Evolutionary conservation across 2,888 invertebrate genomes (phyloP), one percentile per base, ranked within the genome.

Genomic region (Dastarcus helophoroides): DNA sequence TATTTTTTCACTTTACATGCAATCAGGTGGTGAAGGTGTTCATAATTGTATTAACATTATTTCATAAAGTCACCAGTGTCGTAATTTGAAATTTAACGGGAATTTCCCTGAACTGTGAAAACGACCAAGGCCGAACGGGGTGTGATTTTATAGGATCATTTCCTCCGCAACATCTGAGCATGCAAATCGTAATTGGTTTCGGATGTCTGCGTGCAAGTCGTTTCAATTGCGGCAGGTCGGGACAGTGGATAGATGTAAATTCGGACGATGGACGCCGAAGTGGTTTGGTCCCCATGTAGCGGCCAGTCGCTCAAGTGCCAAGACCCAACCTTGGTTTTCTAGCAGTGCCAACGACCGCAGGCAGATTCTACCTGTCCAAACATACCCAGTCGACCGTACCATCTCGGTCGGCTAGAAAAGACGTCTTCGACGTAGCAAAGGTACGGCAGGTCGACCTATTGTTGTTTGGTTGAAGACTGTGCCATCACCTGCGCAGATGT

Each of bases 401-500:
- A 37, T 38, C 32, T 29, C 28, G 29, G 33, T n/a, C n/a, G n/a
- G 24, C 10, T 26, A 25, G 17, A 14, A 33, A 29, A 33, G 22
- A 24, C 7, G 14, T 33, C 29, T 23, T 24, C 13, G 17, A 27
- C n/a, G n/a, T n/a, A n/a, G n/a, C n/a, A n/a, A n/a, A n/a, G n/a
- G n/a, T n/a, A n/a, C n/a, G n/a, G n/a, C 33, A 29, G 33, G 29
- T 33, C 24, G 33, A 24, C 12, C 13, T 24, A 22, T 14, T 21
- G 13, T 19, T 19, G n/a, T 12, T 19, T 12, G n/a, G 22, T 13
- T 29, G 22, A 33, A 26, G 33, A 29, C 27, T 25, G 33, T 22
- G 14, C 13, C 29, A 29, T 30, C 33, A 47, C 46, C 46, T 48
- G 42, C 41, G 47, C 50, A 53, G 53, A 51, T 54, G 48, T 47